Evolutionary conservation across 2,113 vertebrate species (phyloP).

Genomic region (Morone chrysops): DNA sequence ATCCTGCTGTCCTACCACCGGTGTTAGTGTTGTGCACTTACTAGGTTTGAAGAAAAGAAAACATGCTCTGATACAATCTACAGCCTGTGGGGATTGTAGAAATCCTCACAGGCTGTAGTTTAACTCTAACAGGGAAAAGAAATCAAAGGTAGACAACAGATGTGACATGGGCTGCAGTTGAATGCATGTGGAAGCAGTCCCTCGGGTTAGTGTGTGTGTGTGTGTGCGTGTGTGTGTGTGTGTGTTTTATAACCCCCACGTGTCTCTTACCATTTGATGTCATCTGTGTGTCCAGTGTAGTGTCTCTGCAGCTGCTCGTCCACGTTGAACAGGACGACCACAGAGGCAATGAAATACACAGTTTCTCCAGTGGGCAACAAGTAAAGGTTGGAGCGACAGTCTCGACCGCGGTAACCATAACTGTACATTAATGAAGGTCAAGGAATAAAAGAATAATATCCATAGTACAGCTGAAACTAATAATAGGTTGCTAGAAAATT

Average conservation of each 20-base stretch:
- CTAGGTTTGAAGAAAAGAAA: not conserved
- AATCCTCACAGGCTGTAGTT: not conserved
- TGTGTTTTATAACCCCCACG: not conserved
- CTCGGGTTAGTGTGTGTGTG: not conserved
- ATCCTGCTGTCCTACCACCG: not conserved
- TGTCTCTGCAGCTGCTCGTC: conserved; percentile 97
- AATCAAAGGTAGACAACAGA: not conserved
- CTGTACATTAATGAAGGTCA: conserved; percentile 83
- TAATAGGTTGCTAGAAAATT: rapidly evolving
- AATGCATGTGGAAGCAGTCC: not conserved
- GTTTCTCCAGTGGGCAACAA: conserved; percentile 98
- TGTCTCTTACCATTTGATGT: conserved; percentile 95
- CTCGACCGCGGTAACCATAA: conserved; percentile 96
- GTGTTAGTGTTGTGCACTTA: not conserved
- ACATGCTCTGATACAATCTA: not conserved
- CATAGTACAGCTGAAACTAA: not conserved
- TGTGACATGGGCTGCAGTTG: not conserved
- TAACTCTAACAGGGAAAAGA: not conserved
- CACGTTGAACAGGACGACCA: conserved; percentile 95
- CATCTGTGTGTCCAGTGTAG: conserved; percentile 95
- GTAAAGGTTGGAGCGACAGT: conserved; percentile 97
- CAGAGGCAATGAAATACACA: conserved; percentile 96
- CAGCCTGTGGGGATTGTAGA: not conserved
- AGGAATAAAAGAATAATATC: conserved; percentile 64
- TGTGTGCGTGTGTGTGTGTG: too few species aligned